phyloP scores from a whole-genome alignment of 2,888 invertebrate species.

The Athalia rosae region DNA sequence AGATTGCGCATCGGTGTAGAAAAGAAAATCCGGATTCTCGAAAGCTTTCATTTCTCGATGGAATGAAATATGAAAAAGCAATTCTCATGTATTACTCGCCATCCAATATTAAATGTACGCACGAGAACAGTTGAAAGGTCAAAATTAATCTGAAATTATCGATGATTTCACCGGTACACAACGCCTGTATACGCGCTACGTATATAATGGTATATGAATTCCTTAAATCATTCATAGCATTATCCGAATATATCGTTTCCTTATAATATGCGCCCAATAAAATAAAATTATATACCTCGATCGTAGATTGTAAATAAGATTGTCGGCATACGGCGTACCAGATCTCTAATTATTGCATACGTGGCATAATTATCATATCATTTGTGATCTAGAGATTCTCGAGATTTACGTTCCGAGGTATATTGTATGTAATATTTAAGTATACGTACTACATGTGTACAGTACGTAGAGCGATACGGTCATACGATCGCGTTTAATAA shows the following conservation, averaged over 20 bases:
- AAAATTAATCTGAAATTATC: background rate
- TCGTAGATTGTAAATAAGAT: constrained; percentile 35
- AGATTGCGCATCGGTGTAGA: background rate
- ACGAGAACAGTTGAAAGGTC: background rate
- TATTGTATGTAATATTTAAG: constrained; percentile 1
- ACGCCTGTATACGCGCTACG: background rate
- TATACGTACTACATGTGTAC: background rate
- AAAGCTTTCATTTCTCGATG: constrained; percentile 1
- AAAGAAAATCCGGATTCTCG: constrained; percentile 2
- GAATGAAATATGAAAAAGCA: background rate
- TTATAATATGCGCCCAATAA: constrained; percentile 16
- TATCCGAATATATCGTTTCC: constrained; percentile 17
- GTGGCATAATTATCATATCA: constrained; percentile 32
- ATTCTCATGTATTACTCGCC: background rate
- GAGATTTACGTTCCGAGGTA: constrained; percentile 12
- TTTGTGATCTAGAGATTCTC: constrained; percentile 24
- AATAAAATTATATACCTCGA: constrained; percentile 29
- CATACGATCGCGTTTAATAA: too few species aligned
- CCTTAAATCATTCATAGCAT: constrained; percentile 19
- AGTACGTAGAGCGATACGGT: background rate
- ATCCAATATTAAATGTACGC: background rate
- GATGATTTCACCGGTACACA: constrained; percentile 5
- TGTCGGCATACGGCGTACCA: constrained; percentile 22
- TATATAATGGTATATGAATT: background rate
- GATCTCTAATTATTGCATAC: constrained; percentile 34